Evolutionary conservation across 2,113 vertebrate genomes (phyloP), one percentile per base, ranked within the genome.

Genomic region (Lophotis ruficrista): DNA sequence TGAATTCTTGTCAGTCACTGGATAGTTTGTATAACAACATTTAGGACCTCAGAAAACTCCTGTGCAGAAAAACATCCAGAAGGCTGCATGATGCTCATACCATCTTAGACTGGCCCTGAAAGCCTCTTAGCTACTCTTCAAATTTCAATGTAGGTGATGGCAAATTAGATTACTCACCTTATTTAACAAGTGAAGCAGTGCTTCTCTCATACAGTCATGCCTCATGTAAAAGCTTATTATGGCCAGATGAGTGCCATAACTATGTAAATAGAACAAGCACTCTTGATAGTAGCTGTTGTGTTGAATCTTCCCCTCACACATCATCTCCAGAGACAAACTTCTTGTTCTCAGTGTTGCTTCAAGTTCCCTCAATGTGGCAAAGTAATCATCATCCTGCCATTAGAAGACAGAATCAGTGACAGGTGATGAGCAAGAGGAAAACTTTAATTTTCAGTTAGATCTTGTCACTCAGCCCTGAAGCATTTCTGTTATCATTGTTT

Each of bases 161-260:
- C 43, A 45, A 41, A 37, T 12, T 33, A 38, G 5, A n/a, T 11
- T 30, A 47, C 97, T 79, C 90, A 99, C 99, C 99, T 99, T 99
- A 96, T 98, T 98, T 73, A 99, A 96, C 66, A 99, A 96, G 95
- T 99, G 98, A 16, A 98, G 96, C 47, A 99, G 95, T 7, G 99
- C 99, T 87, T 99, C 99, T 47, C 97, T 97, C 97, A 99, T 98
- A 92, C 98, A 98, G 95, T 98, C 98, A 20, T 99, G 99, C 28
- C 98, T 98, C 98, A 99, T 97, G 65, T 99, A 99, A 98, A 99
- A 99, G 97, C 98, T 98, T 97, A 99, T 97, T 87, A 99, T 98
- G 4, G 98, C 99, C 95, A 99, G 97, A 96, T 99, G 98, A 73
- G 99, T 99, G 86, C 99, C 98, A 0, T 99, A 99, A 31, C 95